Evolutionary conservation across 2,888 invertebrate genomes (phyloP).

Genomic region (Mythimna impura): DNA sequence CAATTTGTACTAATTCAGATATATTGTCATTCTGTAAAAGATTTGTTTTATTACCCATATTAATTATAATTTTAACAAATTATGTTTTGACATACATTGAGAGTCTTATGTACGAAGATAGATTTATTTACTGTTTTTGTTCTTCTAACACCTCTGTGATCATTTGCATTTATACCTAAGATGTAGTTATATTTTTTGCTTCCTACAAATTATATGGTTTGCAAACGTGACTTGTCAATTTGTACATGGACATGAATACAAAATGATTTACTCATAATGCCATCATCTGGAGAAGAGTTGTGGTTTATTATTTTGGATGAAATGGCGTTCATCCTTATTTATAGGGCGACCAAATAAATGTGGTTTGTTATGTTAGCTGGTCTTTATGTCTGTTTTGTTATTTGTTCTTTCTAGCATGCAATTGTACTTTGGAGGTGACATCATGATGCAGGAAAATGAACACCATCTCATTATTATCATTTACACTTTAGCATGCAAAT

Average conservation of each 20-base stretch:
- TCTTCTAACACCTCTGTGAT: conserved; percentile 25
- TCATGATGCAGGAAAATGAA: conserved; percentile 5
- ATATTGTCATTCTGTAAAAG: conserved; percentile 1
- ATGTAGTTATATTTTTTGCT: conserved; percentile 51
- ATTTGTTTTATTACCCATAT: conserved; percentile 10
- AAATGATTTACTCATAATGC: conserved; percentile 10
- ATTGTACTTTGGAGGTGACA: conserved; percentile 7
- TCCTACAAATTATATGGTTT: conserved; percentile 41
- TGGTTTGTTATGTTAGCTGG: too few relatives aligned
- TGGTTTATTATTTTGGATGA: conserved; percentile 9
- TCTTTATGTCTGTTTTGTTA: conserved; percentile 2
- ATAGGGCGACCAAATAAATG: background rate
- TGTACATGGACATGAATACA: conserved; percentile 28
- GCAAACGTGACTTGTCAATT: conserved; percentile 55
- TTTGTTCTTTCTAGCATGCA: background rate
- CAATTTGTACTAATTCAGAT: background rate
- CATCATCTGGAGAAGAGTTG: background rate
- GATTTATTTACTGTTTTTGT: conserved; percentile 42
- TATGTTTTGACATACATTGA: conserved; percentile 23
- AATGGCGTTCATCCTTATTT: background rate
- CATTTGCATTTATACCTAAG: conserved; percentile 22
- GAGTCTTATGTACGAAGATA: background rate
- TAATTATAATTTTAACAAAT: conserved; percentile 9
- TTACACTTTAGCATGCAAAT: conserved; percentile 11
- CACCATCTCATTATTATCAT: conserved; percentile 8